Base-by-base conservation (phyloP, 2,113 vertebrate species). In the Ptyas mucosa region DNA sequence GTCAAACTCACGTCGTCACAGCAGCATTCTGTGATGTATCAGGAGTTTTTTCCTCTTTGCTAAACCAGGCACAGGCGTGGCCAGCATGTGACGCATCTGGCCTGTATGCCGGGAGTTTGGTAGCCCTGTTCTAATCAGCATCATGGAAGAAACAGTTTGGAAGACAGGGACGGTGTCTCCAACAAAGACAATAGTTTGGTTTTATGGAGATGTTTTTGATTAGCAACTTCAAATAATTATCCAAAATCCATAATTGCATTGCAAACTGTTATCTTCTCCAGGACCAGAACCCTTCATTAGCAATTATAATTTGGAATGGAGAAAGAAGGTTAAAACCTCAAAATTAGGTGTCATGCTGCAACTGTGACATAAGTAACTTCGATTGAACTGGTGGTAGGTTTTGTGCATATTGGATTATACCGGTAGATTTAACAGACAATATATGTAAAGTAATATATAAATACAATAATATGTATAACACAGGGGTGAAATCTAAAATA, bases 131-230 rank as follows among this genome's bases (percentile, higher is more conserved):
- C 55, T 75, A 39, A 75, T 18, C 69, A 34, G 69, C n/a, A 39
- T 39, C 15, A 75, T 75, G 69, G n/a, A 75, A n/a, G 64, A 75
- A 75, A 75, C 2, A 18, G n/a, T 34, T 75, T 75, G 12, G n/a
- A 39, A 34, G 14, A 39, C 6, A 34, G 15, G 69, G n/a, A 8
- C 2, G 1, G 34, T 39, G 6, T 75, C n/a, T 20, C 69, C 69
- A 75, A 75, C n/a, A 20, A 75, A 34, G n/a, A 75, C n/a, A 69
- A 53, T 10, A 7, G n/a, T 51, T 58, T 51, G 43, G 14, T 54
- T 91, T 64, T 91, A 87, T 91, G 55, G 55, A 64, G 52, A 91
- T 88, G 24, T 49, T 69, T 58, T 20, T 69, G 75, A 43, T 85
- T 34, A 91, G 85, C 15, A 75, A 58, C 24, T 52, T 26, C 86